phyloP scores from a whole-genome alignment of 1,140 invertebrate species.

The Pseudomyrmex pallidus region DNA sequence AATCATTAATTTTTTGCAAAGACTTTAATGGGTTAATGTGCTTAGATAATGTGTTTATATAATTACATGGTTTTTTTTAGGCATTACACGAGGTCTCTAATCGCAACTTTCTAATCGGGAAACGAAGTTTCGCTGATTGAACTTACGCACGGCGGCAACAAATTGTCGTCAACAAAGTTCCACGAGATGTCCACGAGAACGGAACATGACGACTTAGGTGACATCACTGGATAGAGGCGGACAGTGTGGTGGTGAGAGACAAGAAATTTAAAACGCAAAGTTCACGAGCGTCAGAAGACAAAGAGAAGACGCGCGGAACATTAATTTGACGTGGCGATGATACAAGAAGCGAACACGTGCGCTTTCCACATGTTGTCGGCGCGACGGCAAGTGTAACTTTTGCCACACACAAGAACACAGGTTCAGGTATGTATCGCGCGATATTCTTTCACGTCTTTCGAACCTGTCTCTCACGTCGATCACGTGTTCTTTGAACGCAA shows the following conservation, averaged over 20 bases:
- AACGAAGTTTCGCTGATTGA: not conserved
- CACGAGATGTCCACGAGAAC: not conserved
- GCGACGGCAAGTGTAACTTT: slow-evolving; percentile 41
- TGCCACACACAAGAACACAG: not conserved
- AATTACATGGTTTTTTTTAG: no score
- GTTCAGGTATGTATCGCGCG: slow-evolving; percentile 10
- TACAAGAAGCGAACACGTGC: slow-evolving; percentile 16
- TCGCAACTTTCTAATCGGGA: not conserved
- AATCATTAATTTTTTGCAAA: no score
- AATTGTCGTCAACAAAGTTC: not conserved
- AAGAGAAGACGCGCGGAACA: not conserved
- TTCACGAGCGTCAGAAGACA: not conserved
- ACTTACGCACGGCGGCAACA: not conserved
- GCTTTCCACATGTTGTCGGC: slow-evolving; percentile 1
- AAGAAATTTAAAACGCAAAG: not conserved
- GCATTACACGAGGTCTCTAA: no score
- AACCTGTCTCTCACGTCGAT: not conserved
- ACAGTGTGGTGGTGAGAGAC: not conserved
- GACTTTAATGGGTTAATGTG: no score
- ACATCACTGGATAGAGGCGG: not conserved
- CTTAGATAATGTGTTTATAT: no score
- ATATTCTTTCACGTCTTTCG: not conserved
- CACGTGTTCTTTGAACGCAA: not conserved
- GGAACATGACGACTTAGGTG: not conserved
- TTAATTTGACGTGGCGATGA: not conserved